phyloP scores from a whole-genome alignment of 2,888 invertebrate genomes.

The Synanthedon formicaeformis region DNA sequence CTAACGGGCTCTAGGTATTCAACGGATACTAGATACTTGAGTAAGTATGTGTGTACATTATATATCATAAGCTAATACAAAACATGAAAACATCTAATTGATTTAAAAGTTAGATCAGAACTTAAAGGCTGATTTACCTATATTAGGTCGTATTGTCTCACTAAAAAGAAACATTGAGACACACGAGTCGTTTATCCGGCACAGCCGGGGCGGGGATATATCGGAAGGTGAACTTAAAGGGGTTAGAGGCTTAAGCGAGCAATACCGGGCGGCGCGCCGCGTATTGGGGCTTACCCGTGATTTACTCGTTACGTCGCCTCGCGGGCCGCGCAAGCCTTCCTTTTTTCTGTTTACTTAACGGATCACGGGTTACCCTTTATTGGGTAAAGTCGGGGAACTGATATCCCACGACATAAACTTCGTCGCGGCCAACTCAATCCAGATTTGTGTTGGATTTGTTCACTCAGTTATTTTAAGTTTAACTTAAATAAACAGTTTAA shows the following conservation, averaged over 20 bases:
- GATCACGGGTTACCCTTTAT: conserved; percentile 68
- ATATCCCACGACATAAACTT: conserved; percentile 59
- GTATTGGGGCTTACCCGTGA: conserved; percentile 46
- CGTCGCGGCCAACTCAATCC: conserved; percentile 42
- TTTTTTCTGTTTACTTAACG: conserved; percentile 68
- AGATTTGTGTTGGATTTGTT: conserved; percentile 40
- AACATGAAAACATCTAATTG: no score
- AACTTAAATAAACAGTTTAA: no score
- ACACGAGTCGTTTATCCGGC: conserved; percentile 35
- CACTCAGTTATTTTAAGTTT: background rate
- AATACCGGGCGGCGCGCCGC: conserved; percentile 31
- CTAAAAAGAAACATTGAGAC: conserved; percentile 19
- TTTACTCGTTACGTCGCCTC: conserved; percentile 58
- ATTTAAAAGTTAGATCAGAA: no score
- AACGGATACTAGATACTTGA: no score
- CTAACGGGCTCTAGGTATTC: no score
- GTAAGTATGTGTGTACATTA: no score
- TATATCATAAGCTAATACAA: no score
- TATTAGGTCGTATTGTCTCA: conserved; percentile 8
- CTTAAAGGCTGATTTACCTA: background rate
- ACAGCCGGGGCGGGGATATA: conserved; percentile 27
- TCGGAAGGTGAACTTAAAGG: conserved; percentile 55
- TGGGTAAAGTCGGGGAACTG: conserved; percentile 63
- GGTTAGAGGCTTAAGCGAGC: conserved; percentile 47
- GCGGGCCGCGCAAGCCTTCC: conserved; percentile 34